A percentile compares a stretch with the other conserved stretches of the same genome.
phyloP scores from a whole-genome alignment of 1,140 invertebrate genomes.

The Muscidifurax raptorellus region DNA sequence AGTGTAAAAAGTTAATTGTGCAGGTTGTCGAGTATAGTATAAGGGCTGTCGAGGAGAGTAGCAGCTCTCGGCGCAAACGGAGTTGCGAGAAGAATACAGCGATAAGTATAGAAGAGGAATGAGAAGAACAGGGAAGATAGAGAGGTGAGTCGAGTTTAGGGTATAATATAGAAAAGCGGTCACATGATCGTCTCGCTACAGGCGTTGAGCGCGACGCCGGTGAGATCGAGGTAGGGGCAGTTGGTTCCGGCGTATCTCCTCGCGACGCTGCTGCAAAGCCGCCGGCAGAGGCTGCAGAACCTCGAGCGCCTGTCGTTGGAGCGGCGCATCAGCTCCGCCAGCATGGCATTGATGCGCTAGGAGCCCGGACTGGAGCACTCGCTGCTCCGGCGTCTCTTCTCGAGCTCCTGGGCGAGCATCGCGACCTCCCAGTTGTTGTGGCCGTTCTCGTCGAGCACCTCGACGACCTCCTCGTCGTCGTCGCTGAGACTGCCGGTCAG shows the following conservation, averaged over 20 bases:
- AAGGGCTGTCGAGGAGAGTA: background rate
- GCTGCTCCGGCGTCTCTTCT: slow-evolving; percentile 76
- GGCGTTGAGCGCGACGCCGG: slow-evolving; percentile 56
- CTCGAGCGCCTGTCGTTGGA: background rate
- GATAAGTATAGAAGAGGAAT: background rate
- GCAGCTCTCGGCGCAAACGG: too few species aligned
- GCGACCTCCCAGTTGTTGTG: slow-evolving; percentile 86
- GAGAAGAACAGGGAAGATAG: background rate
- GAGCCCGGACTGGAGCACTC: slow-evolving; percentile 70
- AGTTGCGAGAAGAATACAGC: too few species aligned
- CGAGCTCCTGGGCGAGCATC: slow-evolving; percentile 85
- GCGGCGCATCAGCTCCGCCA: slow-evolving; percentile 31
- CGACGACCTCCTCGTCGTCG: slow-evolving; percentile 59
- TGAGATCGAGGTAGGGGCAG: slow-evolving; percentile 66
- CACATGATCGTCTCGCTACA: slow-evolving; percentile 72
- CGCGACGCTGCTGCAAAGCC: background rate
- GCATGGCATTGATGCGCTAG: slow-evolving; percentile 69
- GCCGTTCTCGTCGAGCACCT: slow-evolving; percentile 64
- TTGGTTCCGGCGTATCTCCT: slow-evolving; percentile 58
- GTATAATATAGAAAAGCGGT: background rate
- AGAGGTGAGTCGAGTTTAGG: background rate
- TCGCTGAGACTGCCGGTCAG: slow-evolving; percentile 53
- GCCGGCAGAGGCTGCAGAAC: background rate
- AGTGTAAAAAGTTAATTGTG: slow-evolving; percentile 34
- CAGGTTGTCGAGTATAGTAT: background rate